These are phyloP conservation scores for Amblyjoppa fuscipennis DNA, from an alignment of 2,888 invertebrate species.

Conservation along the genomic window DNA sequence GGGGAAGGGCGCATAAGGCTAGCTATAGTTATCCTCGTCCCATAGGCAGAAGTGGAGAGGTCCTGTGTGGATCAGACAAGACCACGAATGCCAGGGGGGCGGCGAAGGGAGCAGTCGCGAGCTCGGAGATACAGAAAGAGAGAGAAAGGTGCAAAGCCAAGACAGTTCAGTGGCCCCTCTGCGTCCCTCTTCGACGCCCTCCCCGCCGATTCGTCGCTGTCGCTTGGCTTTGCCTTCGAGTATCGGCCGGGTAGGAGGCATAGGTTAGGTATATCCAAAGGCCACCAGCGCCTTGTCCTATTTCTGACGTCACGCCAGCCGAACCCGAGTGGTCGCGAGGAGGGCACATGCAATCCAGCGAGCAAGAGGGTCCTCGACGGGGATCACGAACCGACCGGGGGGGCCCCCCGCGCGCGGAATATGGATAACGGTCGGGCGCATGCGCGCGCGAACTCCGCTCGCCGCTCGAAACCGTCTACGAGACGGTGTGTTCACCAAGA, in stretches of 20 bases:
- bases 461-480: conserved; percentile 52
- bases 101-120: conserved; percentile 47
- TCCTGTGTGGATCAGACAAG: conserved; percentile 65
- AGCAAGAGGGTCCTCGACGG: conserved; percentile 35
- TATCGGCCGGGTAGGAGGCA: conserved; percentile 26
- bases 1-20: conserved; percentile 21
- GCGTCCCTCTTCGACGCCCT: conserved; percentile 50
- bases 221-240: conserved; percentile 41
- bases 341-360: conserved; percentile 11
- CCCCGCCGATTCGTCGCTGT: conserved; percentile 49
- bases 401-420: conserved; percentile 36
- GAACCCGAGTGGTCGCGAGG: conserved; percentile 59
- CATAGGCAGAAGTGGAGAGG: conserved; percentile 53
- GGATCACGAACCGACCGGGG: conserved; percentile 25
- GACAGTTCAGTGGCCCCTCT: conserved; percentile 81
- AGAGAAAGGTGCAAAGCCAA: conserved; percentile 59
- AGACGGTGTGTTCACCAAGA: conserved; percentile 76
- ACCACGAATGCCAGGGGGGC: conserved; percentile 44
- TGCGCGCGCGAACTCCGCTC: conserved; percentile 76
- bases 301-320: conserved; percentile 81
- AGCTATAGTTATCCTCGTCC: conserved; percentile 32
- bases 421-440: conserved; percentile 55
- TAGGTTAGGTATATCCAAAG: conserved; percentile 74
- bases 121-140: conserved; percentile 43
- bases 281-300: conserved; percentile 83